Evolutionary conservation across 2,797 vertebrate species (phyloP).

Genomic region (Hippopotamyrus pictus): DNA sequence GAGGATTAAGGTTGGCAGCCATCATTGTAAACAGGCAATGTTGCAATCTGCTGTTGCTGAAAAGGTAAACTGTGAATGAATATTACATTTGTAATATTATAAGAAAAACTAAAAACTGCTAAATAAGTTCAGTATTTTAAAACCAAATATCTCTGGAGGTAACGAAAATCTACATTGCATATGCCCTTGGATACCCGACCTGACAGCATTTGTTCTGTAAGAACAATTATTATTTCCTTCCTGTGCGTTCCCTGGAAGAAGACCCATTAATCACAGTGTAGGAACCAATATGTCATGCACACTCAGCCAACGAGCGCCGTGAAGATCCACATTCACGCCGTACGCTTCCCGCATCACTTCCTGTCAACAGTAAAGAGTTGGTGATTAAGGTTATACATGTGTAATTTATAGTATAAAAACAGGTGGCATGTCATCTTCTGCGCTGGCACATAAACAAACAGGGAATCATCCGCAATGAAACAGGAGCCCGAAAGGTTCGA

Average conservation of each 20-base stretch:
- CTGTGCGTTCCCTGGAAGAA: background rate
- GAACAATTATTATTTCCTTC: conserved; percentile 7
- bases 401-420: background rate
- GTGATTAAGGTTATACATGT: background rate
- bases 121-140: background rate
- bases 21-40: background rate
- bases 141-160: background rate
- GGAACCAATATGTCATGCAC: background rate
- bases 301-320: background rate
- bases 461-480: background rate
- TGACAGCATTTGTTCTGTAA: background rate
- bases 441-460: background rate
- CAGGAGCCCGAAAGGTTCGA: background rate
- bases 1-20: background rate
- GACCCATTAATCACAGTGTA: background rate
- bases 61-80: background rate
- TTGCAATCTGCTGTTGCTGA: background rate
- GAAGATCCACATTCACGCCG: background rate
- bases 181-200: background rate
- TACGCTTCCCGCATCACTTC: background rate
- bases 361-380: background rate
- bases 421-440: background rate
- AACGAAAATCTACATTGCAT: background rate
- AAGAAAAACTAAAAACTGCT: background rate
- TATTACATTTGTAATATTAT: background rate